Evolutionary conservation across 2,113 vertebrate genomes (phyloP).

Genomic region (Lophius piscatorius): DNA sequence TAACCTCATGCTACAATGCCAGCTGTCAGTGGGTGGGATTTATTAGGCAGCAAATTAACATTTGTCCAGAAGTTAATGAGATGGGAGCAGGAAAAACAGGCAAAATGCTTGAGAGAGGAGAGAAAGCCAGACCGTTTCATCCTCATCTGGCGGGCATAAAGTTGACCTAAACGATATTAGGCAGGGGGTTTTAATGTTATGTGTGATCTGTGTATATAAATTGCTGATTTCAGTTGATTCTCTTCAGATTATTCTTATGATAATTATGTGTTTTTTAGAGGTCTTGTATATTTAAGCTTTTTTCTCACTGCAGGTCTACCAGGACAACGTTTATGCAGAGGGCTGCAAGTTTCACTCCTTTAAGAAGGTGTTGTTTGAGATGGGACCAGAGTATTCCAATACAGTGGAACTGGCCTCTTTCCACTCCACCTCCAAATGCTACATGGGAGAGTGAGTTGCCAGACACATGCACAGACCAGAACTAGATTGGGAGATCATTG

Average conservation of each 20-base stretch:
- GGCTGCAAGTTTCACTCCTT: conserved; percentile 92
- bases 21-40: no score
- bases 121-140: no score
- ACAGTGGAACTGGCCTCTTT: conserved; percentile 89
- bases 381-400: conserved; percentile 86
- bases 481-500: no score
- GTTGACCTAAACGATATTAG: no score
- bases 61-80: no score
- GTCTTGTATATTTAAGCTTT: neutral
- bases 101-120: no score
- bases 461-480: neutral
- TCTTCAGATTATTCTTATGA: neutral
- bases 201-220: neutral
- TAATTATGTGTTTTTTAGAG: neutral
- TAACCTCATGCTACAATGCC: no score
- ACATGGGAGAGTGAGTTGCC: conserved; percentile 92
- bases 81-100: no score
- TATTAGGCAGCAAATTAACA: no score
- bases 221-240: neutral
- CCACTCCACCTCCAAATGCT: conserved; percentile 94
- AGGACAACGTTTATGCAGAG: conserved; percentile 90
- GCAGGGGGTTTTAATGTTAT: no score
- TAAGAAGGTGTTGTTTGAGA: conserved; percentile 91
- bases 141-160: no score
- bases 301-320: conserved; percentile 78